These are phyloP conservation scores for Ooceraea biroi DNA, from an alignment of 1,140 invertebrate species.

Conservation along the genomic window DNA sequence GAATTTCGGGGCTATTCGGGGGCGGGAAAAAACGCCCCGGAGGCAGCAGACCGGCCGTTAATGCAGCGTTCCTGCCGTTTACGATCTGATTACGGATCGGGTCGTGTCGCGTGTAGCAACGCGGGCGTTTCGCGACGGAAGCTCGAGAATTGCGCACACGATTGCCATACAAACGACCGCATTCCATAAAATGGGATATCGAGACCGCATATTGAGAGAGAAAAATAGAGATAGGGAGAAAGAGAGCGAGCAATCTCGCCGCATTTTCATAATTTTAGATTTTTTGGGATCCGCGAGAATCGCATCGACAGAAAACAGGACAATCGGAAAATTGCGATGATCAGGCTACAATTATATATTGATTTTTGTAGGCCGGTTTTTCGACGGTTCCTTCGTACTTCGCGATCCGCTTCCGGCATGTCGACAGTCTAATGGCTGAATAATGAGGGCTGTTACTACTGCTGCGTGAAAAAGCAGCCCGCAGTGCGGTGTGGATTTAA, in stretches of 20 bases:
- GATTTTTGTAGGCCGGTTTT: not conserved
- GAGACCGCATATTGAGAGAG: too few species aligned
- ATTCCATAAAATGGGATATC: constrained; percentile 13
- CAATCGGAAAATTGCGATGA: constrained; percentile 25
- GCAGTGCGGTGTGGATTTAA: constrained; percentile 8
- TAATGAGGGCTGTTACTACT: constrained; percentile 42
- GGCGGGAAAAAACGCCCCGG: too few species aligned
- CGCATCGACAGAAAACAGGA: not conserved
- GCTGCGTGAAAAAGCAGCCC: not conserved
- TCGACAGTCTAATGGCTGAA: constrained; percentile 42
- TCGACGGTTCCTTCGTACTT: not conserved
- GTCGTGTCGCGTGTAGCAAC: not conserved
- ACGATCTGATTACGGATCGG: not conserved
- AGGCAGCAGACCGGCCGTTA: too few species aligned
- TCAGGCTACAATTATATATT: too few species aligned
- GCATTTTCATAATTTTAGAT: too few species aligned
- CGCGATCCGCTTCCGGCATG: constrained; percentile 39
- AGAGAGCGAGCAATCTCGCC: too few species aligned
- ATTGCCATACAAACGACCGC: constrained; percentile 4
- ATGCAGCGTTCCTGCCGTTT: not conserved
- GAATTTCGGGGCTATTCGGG: too few species aligned
- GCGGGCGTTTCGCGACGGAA: constrained; percentile 9
- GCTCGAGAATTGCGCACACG: constrained; percentile 7
- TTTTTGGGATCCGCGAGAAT: not conserved
- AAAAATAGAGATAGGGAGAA: too few species aligned